Evolutionary conservation across 2,113 vertebrate species (phyloP).

Genomic region (Sciurus niger): DNA sequence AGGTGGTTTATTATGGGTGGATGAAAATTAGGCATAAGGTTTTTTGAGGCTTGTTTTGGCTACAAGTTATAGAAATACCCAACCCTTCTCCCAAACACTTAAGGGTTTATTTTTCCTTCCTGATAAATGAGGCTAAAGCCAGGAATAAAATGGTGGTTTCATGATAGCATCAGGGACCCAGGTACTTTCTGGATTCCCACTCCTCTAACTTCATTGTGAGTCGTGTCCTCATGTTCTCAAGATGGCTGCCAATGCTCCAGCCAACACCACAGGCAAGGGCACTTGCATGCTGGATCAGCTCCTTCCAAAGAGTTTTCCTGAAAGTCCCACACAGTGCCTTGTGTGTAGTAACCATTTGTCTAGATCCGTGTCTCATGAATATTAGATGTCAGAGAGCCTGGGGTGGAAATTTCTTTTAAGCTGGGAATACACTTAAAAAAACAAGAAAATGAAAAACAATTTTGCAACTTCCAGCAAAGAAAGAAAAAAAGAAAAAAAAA

Average conservation of each 20-base stretch:
- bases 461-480: not conserved
- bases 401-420: not conserved
- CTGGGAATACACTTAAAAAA: not conserved
- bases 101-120: not conserved
- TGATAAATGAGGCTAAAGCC: not conserved
- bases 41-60: constrained; percentile 27
- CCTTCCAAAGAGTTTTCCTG: not conserved
- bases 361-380: not conserved
- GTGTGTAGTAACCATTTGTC: not conserved
- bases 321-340: not conserved
- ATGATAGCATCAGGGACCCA: not conserved
- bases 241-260: not conserved
- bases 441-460: too few relatives aligned
- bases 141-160: not conserved
- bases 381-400: not conserved
- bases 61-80: not conserved
- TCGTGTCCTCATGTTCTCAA: too few relatives aligned
- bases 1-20: not conserved
- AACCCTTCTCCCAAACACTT: not conserved
- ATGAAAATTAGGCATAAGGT: constrained; percentile 25
- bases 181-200: not conserved
- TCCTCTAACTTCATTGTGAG: not conserved
- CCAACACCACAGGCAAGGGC: not conserved
- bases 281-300: not conserved
- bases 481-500: not conserved